phyloP scores from a whole-genome alignment of 1,140 invertebrate genomes.

The Drosophila elegans region DNA sequence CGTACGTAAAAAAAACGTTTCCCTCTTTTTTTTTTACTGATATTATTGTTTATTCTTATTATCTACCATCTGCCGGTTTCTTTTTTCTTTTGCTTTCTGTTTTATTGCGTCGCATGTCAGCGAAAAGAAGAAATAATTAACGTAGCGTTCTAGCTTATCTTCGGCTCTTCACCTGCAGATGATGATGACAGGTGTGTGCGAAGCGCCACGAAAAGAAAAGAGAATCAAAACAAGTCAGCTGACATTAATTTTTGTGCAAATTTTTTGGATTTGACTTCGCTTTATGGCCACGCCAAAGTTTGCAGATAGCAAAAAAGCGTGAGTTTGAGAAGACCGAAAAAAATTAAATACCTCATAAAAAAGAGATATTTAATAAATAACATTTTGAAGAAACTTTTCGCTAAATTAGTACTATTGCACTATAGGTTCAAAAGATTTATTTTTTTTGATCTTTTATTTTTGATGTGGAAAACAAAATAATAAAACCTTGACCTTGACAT shows the following conservation, averaged over 20 bases:
- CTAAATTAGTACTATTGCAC: no score
- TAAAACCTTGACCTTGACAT: no score
- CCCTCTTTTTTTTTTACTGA: neutral
- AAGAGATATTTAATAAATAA: no score
- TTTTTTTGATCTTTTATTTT: no score
- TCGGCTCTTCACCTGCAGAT: constrained; percentile 29
- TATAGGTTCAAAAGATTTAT: no score
- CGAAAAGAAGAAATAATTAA: constrained; percentile 34
- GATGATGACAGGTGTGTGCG: constrained; percentile 43
- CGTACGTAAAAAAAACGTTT: neutral
- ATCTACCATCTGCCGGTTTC: constrained; percentile 33
- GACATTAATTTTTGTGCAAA: constrained; percentile 57
- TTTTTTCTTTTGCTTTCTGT: constrained; percentile 9
- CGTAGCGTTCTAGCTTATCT: constrained; percentile 28
- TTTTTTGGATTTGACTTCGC: constrained; percentile 11
- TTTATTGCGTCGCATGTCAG: constrained; percentile 24
- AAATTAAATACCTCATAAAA: neutral
- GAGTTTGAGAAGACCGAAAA: neutral
- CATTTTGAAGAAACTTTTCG: no score
- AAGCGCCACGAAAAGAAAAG: constrained; percentile 7
- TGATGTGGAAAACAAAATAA: no score
- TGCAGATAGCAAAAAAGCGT: constrained; percentile 27
- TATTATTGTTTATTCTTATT: constrained; percentile 30
- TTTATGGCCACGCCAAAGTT: constrained; percentile 1
- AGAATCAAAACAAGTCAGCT: constrained; percentile 59